Conservation (phyloP, 1,140 invertebrate species). For the Sitobion miscanthi region DNA sequence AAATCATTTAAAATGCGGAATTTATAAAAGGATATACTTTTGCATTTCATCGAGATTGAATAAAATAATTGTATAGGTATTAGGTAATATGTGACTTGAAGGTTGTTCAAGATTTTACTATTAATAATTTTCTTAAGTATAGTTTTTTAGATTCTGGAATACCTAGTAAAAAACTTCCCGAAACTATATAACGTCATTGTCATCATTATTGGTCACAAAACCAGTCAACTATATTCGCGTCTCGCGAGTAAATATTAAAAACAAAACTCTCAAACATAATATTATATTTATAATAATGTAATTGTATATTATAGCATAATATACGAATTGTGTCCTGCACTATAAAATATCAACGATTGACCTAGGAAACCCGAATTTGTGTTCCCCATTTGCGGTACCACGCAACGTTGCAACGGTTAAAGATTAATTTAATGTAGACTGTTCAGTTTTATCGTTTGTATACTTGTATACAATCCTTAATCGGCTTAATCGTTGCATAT, state of each 20-base stretch:
- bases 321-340: neutral
- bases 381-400: too few species aligned
- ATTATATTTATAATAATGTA: too few species aligned
- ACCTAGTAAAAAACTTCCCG: neutral
- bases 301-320: neutral
- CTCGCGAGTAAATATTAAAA: neutral
- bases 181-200: neutral
- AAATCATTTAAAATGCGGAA: neutral
- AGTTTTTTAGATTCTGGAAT: neutral
- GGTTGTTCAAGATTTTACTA: neutral
- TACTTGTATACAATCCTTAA: too few species aligned
- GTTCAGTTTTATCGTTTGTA: too few species aligned
- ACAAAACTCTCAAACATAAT: too few species aligned
- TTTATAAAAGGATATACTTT: neutral
- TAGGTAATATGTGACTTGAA: neutral
- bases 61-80: neutral
- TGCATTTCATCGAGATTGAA: neutral
- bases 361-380: neutral
- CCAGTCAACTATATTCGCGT: neutral
- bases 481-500: too few species aligned
- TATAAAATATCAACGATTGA: neutral
- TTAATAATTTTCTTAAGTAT: neutral
- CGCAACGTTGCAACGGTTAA: too few species aligned
- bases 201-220: neutral
- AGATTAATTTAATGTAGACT: too few species aligned